Evolutionary conservation across 2,888 invertebrate species (phyloP).

Genomic region (Phoronis australis): DNA sequence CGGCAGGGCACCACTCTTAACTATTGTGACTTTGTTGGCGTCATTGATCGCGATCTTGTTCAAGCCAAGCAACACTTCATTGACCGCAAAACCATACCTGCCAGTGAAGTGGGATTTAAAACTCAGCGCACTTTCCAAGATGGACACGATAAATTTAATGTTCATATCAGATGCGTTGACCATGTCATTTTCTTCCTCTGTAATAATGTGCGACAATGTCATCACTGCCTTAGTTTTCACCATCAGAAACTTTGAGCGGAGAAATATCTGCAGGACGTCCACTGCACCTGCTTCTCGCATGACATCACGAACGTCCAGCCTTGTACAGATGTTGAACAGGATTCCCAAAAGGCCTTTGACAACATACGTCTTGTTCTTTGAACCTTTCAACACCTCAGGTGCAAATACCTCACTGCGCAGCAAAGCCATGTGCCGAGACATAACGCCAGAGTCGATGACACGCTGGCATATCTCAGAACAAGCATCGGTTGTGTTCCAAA

Average conservation of each 20-base stretch:
- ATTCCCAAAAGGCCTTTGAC: constrained; percentile 42
- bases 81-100: constrained; percentile 39
- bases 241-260: constrained; percentile 19
- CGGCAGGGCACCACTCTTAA: constrained; percentile 25
- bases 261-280: constrained; percentile 18
- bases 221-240: constrained; percentile 40
- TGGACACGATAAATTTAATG: constrained; percentile 34
- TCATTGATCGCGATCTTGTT: constrained; percentile 38
- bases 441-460: no score
- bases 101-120: constrained; percentile 33
- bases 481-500: no score
- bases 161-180: constrained; percentile 34
- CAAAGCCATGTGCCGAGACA: no score
- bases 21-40: constrained; percentile 37
- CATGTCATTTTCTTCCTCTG: constrained; percentile 37
- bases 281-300: constrained; percentile 26
- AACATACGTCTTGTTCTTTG: no score
- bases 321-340: constrained; percentile 40
- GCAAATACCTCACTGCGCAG: no score
- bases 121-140: constrained; percentile 35
- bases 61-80: constrained; percentile 38
- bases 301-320: constrained; percentile 25
- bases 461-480: no score
- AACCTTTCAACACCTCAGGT: no score
- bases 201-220: constrained; percentile 39